Evolutionary conservation across 2,888 invertebrate species (phyloP).

Genomic region (Cephonodes hylas): DNA sequence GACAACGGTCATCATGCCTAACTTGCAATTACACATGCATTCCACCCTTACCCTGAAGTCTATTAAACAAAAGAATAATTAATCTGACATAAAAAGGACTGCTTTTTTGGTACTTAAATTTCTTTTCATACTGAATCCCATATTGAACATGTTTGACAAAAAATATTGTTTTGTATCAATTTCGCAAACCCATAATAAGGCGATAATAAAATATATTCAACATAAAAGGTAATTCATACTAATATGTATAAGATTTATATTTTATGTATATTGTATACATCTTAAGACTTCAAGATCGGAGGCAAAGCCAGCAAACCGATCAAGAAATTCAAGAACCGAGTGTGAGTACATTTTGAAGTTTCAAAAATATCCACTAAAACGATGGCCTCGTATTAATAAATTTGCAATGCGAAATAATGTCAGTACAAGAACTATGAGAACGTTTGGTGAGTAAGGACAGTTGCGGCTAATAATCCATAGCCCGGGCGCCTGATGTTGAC

Average conservation of each 20-base stretch:
- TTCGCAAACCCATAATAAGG: too few species aligned
- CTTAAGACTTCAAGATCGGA: background rate
- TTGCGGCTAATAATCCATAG: constrained; percentile 18
- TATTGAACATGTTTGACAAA: too few species aligned
- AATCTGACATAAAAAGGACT: too few species aligned
- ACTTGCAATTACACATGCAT: background rate
- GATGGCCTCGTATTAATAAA: background rate
- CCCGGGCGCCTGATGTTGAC: constrained; percentile 22
- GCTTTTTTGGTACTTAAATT: too few species aligned
- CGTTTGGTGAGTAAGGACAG: background rate
- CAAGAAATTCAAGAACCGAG: background rate
- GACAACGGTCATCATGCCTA: background rate
- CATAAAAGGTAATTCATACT: too few species aligned
- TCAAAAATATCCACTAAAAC: background rate
- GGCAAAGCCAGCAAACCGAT: background rate
- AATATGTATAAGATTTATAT: too few species aligned
- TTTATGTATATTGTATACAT: too few species aligned
- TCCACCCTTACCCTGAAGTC: too few species aligned
- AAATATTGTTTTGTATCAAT: too few species aligned
- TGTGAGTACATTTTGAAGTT: background rate
- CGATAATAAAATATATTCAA: too few species aligned
- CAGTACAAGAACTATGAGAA: background rate
- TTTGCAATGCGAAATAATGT: background rate
- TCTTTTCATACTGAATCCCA: too few species aligned
- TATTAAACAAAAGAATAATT: too few species aligned